These are phyloP conservation scores for Danio jaintianensis DNA, from an alignment of 2,797 vertebrate species.

Conservation along the genomic window DNA sequence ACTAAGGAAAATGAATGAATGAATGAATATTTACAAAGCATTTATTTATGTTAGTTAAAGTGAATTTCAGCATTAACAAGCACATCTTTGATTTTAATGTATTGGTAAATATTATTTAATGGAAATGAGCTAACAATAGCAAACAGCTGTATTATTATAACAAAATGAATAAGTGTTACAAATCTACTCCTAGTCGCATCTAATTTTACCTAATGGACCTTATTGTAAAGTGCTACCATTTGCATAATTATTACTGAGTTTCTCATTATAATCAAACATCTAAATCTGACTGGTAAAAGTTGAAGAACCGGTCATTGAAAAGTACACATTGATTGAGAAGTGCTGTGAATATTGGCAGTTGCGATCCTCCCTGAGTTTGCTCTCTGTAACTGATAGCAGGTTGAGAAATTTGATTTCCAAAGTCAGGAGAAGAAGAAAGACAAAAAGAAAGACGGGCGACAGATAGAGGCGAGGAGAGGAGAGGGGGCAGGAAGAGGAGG, in stretches of 20 bases:
- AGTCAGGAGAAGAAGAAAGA: conserved; percentile 73
- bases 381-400: conserved; percentile 72
- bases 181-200: no score
- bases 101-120: no score
- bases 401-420: conserved; percentile 75
- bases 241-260: not conserved
- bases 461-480: conserved; percentile 64
- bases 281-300: not conserved
- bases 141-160: no score
- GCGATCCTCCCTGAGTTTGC: conserved; percentile 53
- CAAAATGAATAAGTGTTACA: no score
- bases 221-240: no score
- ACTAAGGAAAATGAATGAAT: no score
- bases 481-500: conserved; percentile 69
- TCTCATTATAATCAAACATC: not conserved
- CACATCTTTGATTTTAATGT: no score
- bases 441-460: conserved; percentile 63
- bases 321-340: not conserved
- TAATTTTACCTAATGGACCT: no score
- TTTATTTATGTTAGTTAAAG: no score
- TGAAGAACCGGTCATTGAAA: not conserved
- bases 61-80: no score
- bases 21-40: no score
- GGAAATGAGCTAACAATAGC: no score
- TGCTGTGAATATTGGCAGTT: conserved; percentile 12